phyloP scores from a whole-genome alignment of 2,113 vertebrate species.

The Corythornis cristatus region DNA sequence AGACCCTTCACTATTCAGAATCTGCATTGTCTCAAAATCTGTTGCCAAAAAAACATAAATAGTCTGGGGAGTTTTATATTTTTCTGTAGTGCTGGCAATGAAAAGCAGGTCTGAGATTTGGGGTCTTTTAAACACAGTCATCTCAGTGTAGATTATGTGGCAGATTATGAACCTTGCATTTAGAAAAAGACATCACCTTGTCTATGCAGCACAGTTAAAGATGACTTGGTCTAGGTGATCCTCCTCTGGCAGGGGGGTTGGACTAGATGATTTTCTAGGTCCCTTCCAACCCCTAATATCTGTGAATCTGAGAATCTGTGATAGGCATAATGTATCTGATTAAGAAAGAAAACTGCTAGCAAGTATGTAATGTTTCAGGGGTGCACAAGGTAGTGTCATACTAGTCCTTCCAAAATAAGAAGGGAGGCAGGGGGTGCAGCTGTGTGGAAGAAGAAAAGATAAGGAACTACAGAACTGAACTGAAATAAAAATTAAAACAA shows the following conservation, averaged over 20 bases:
- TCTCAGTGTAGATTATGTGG: not conserved
- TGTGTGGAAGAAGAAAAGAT: not conserved
- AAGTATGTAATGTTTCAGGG: not conserved
- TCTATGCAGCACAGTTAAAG: not conserved
- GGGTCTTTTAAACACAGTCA: not conserved
- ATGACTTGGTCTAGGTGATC: not conserved
- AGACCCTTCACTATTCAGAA: not conserved
- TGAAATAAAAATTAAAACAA: not conserved
- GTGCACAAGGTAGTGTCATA: not conserved
- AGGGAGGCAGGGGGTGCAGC: fast-evolving
- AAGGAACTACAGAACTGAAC: not conserved
- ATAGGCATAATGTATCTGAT: not conserved
- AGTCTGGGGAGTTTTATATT: fast-evolving
- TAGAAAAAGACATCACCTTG: not conserved
- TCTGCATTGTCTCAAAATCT: not conserved
- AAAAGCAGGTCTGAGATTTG: not conserved
- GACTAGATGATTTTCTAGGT: too few species aligned
- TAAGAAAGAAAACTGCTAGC: not conserved
- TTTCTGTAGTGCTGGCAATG: not conserved
- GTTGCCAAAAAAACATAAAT: not conserved
- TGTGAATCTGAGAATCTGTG: too few species aligned
- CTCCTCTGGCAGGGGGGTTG: too few species aligned
- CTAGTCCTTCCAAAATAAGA: not conserved
- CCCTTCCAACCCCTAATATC: too few species aligned
- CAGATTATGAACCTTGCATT: not conserved